These are phyloP conservation scores for Kradibia gibbosae DNA, from an alignment of 1,140 invertebrate species.

Conservation along the genomic window DNA sequence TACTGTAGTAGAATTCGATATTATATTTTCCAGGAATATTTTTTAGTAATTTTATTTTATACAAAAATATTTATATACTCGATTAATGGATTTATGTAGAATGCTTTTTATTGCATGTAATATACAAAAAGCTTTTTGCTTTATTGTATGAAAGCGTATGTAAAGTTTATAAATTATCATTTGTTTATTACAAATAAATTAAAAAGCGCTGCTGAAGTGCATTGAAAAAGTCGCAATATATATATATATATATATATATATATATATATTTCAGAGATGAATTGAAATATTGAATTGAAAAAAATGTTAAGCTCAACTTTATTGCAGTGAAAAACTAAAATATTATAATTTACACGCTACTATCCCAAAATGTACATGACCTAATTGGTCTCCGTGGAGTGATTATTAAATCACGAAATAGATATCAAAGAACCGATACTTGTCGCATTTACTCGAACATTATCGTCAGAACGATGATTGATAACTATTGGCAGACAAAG, in stretches of 20 bases:
- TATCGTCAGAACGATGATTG: conserved; percentile 5
- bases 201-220: background rate
- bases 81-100: too few relatives aligned
- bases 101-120: too few relatives aligned
- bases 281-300: background rate
- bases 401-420: conserved; percentile 1
- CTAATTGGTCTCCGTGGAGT: background rate
- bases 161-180: too few relatives aligned
- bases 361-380: background rate
- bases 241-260: too few relatives aligned
- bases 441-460: conserved; percentile 3
- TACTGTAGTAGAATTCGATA: too few relatives aligned
- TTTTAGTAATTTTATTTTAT: too few relatives aligned
- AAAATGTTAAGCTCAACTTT: background rate
- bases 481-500: conserved; percentile 7
- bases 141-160: too few relatives aligned
- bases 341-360: background rate
- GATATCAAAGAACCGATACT: background rate
- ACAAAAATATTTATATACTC: too few relatives aligned
- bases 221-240: too few relatives aligned
- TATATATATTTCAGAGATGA: background rate
- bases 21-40: too few relatives aligned
- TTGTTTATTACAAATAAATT: background rate
- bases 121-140: too few relatives aligned
- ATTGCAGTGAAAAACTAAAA: background rate